Conservation (phyloP, 2,888 invertebrate species). For the Selenia dentaria region DNA sequence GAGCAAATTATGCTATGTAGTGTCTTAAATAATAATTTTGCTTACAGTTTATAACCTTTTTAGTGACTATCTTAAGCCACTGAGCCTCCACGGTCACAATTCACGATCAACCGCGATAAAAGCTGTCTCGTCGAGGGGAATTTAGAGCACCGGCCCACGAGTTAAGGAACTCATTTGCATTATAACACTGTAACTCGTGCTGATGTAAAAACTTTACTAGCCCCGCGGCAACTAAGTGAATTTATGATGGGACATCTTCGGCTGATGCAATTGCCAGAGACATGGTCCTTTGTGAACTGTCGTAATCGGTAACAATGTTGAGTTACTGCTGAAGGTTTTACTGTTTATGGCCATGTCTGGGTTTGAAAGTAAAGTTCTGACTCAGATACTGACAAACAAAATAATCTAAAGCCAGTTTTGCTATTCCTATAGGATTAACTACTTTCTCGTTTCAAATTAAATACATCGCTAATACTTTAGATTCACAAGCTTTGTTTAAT, state of each 20-base stretch:
- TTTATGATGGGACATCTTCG: constrained; percentile 47
- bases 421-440: no score
- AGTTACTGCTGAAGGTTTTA: neutral
- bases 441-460: no score
- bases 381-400: no score
- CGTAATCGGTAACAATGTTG: constrained; percentile 2
- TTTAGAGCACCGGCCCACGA: constrained; percentile 51
- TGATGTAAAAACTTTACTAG: constrained; percentile 63
- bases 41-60: constrained; percentile 4
- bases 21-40: no score
- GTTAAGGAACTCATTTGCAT: constrained; percentile 67
- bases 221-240: constrained; percentile 54
- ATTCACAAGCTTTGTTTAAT: no score
- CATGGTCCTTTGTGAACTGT: neutral
- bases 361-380: no score
- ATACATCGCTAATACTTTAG: no score
- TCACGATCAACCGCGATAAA: constrained; percentile 36
- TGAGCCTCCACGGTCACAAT: constrained; percentile 9
- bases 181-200: constrained; percentile 58
- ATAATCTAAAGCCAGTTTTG: no score
- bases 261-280: constrained; percentile 7
- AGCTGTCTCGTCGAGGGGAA: constrained; percentile 44
- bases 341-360: no score
- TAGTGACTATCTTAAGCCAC: neutral
- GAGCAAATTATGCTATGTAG: no score